Evolutionary conservation across 2,888 invertebrate genomes (phyloP), one percentile per base, ranked within the genome.

Genomic region (Cantharis nigra): DNA sequence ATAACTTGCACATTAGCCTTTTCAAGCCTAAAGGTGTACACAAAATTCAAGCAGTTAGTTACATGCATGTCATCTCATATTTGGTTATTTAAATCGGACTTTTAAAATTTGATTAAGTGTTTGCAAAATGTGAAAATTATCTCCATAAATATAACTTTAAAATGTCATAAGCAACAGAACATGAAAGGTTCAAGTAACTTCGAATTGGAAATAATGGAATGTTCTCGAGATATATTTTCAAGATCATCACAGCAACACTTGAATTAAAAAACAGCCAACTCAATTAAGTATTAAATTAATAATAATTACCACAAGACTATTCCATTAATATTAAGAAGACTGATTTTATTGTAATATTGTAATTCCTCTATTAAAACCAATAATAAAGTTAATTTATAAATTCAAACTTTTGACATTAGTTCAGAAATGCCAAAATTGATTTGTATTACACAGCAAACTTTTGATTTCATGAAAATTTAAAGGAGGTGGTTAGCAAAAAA

Each of bases 1-100:
- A 96, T 92, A 88, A 95, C 94, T 87, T 94, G 93, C 85, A 91
- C 91, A 86, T 93, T 92, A 89, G 93, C 93, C 87, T 92, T 93
- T 88, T 93, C 93, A 88, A 92, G 89, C 89, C 92, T 92, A 87
- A 83, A 87, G 85, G 84, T 84, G 85, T 83, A 87, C 76, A 79
- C 75, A 80, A 78, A 49, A 49, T 49, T 49, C 49, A 49, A 49
- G 49, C 49, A 77, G 84, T 85, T 85, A 85, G 84, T 85, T 79
- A 78, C 77, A 78, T 76, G 76, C 78, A 71, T 74, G 71, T 49
- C n/a, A 74, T 49, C 49, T 49, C 65, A n/a, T 64, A 18, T 67
- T 67, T n/a, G 23, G 65, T 67, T 67, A 67, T 23, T 67, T 23
- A 67, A 20, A 67, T 23, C 33, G 13, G 10, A 49, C 49, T 49